These are phyloP conservation scores for Ellobius talpinus DNA, from an alignment of 2,113 vertebrate species.

Conservation along the genomic window DNA sequence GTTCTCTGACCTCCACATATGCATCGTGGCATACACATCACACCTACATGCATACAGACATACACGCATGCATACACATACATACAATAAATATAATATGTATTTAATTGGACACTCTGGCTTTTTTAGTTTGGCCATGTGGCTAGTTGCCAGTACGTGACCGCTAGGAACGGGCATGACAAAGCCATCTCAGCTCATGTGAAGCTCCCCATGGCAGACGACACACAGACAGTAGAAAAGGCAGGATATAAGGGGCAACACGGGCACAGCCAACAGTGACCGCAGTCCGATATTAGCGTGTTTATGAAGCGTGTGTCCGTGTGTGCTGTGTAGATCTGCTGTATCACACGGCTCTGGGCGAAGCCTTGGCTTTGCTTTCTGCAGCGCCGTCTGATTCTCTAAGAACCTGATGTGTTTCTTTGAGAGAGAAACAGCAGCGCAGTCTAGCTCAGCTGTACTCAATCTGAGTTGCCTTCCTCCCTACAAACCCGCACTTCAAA, in stretches of 20 bases:
- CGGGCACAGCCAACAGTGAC: not conserved
- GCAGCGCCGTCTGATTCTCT: conserved; percentile 87
- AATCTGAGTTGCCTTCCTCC: conserved; percentile 93
- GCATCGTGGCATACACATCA: not conserved
- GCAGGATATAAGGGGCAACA: not conserved
- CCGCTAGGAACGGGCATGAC: not conserved
- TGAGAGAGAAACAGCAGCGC: conserved; percentile 93
- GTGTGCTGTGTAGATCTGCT: conserved; percentile 48
- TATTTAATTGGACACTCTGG: not conserved
- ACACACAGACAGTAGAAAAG: not conserved
- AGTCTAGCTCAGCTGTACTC: conserved; percentile 96
- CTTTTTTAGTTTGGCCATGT: not conserved
- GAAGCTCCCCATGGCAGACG: not conserved
- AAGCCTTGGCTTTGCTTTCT: conserved; percentile 89
- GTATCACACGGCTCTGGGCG: conserved; percentile 80
- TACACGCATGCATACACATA: not conserved
- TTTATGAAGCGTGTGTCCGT: not conserved
- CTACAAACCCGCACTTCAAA: conserved; percentile 98
- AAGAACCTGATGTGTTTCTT: conserved; percentile 91
- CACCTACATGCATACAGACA: not conserved
- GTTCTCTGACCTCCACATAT: not conserved
- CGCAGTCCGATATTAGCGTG: not conserved
- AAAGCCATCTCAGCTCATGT: not conserved
- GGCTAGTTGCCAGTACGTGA: not conserved
- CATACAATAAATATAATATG: not conserved